A percentile compares a stretch with the other conserved stretches of the same genome.
Conservation (phyloP, 2,797 vertebrate species). For the Esox lucius region DNA sequence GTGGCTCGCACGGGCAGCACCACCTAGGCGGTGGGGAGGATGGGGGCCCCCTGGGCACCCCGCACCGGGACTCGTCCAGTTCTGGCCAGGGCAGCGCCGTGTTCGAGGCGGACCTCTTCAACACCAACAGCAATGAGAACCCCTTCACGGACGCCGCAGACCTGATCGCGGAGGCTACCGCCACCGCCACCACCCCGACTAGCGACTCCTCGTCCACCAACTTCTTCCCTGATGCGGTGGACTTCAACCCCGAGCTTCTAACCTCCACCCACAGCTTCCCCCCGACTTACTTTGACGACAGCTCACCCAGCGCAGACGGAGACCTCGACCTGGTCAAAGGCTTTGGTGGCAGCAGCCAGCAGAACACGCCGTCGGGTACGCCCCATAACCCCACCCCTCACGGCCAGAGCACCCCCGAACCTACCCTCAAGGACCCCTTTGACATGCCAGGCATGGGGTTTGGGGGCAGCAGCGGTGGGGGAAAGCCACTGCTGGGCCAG, state of each 20-base stretch:
- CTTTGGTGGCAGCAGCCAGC: conserved; percentile 84
- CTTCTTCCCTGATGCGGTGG: conserved; percentile 91
- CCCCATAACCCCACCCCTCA: conserved; percentile 79
- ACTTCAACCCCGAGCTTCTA: conserved; percentile 94
- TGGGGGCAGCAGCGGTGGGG: conserved; percentile 80
- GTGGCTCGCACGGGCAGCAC: conserved; percentile 70
- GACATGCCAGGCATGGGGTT: conserved; percentile 89
- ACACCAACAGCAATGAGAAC: conserved; percentile 91
- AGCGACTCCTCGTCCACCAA: conserved; percentile 95
- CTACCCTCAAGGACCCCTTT: conserved; percentile 84
- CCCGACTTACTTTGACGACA: conserved; percentile 92
- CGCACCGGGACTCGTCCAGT: conserved; percentile 93
- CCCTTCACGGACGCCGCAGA: conserved; percentile 94
- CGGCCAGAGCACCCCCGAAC: conserved; percentile 77
- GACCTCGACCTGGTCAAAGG: conserved; percentile 93
- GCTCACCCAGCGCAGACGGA: conserved; percentile 92
- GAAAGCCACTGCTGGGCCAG: conserved; percentile 74
- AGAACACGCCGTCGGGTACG: conserved; percentile 81
- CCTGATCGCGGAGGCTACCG: conserved; percentile 86
- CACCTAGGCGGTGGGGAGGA: conserved; percentile 73
- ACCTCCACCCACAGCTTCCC: conserved; percentile 85
- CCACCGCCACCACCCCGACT: conserved; percentile 88
- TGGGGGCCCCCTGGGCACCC: conserved; percentile 85
- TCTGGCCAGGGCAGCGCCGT: conserved; percentile 94
- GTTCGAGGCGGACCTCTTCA: conserved; percentile 95